Conservation (phyloP, 1,140 invertebrate species). For the Papilio helenus region DNA sequence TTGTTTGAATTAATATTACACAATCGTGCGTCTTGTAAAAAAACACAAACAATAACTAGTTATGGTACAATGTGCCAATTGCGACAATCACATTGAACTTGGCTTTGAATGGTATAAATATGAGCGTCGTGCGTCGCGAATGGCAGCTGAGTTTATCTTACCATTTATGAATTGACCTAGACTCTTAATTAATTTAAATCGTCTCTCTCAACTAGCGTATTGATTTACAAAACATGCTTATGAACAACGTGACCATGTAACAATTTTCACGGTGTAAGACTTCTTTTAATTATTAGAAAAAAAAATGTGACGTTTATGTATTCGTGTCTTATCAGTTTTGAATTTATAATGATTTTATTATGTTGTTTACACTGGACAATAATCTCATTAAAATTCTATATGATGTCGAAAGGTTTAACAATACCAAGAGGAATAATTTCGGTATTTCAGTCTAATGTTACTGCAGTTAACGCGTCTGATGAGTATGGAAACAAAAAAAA, state of each 20-base stretch:
- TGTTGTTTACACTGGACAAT: background rate
- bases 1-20: background rate
- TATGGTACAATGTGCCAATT: slow-evolving; percentile 33
- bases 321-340: background rate
- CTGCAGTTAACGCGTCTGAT: background rate
- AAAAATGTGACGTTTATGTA: background rate
- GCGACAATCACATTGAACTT: slow-evolving; percentile 38
- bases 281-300: background rate
- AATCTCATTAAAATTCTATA: background rate
- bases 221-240: slow-evolving; percentile 12
- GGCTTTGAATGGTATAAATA: slow-evolving; percentile 34
- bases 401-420: no score
- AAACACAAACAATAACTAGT: background rate
- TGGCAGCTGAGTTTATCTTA: slow-evolving; percentile 27
- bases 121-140: slow-evolving; percentile 22
- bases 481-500: background rate
- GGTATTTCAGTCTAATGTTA: background rate
- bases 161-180: slow-evolving; percentile 29
- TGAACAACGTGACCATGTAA: slow-evolving; percentile 5
- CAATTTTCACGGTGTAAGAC: background rate
- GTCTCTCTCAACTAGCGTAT: slow-evolving; percentile 7
- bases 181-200: slow-evolving; percentile 29
- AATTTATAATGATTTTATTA: background rate
- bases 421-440: no score
- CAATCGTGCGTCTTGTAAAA: slow-evolving; percentile 7